phyloP scores from a whole-genome alignment of 2,113 vertebrate species.

The Greenwoodochromis staneri region DNA sequence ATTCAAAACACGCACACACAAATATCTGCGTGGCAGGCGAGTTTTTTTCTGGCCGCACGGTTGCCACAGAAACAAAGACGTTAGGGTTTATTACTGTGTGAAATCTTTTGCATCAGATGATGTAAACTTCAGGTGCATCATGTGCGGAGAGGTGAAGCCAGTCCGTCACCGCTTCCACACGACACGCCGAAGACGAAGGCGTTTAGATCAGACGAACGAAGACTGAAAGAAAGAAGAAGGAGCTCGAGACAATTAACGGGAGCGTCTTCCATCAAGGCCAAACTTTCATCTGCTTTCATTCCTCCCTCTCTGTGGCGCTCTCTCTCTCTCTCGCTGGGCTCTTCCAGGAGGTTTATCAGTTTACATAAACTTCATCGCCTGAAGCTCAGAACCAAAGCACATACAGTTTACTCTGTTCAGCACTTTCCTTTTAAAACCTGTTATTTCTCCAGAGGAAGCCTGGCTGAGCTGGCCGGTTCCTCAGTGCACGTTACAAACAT shows the following conservation, averaged over 20 bases:
- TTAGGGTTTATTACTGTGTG: neutral
- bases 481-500: neutral
- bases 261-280: neutral
- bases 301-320: fast-evolving
- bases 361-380: neutral
- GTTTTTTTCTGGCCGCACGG: neutral
- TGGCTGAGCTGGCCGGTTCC: neutral
- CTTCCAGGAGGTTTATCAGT: neutral
- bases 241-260: neutral
- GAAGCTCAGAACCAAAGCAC: neutral
- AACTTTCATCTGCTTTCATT: neutral
- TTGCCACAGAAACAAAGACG: neutral
- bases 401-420: neutral
- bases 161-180: neutral
- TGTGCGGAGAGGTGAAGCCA: neutral
- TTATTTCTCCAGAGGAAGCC: neutral
- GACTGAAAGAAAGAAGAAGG: neutral
- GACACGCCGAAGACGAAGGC: neutral
- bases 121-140: neutral
- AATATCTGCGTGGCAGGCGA: neutral
- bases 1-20: neutral
- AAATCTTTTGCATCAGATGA: neutral
- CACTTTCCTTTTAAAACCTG: neutral
- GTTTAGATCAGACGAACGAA: neutral
- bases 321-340: neutral